These are phyloP conservation scores for Cryptophagus acutangulus DNA, from an alignment of 2,888 invertebrate genomes.

Conservation along the genomic window DNA sequence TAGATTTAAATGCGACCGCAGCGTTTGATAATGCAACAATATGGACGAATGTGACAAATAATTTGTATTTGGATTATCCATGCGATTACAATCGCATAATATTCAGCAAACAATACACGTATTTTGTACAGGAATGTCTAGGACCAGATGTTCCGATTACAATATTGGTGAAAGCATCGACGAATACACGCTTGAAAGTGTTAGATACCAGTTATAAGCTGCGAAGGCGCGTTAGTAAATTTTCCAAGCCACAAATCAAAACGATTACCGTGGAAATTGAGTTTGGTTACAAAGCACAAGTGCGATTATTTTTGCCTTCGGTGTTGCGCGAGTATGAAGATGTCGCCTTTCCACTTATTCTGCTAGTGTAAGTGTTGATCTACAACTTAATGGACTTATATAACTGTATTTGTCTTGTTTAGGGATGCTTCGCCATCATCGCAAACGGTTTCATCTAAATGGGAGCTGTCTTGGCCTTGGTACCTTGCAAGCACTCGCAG, in stretches of 20 bases:
- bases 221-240: conserved; percentile 56
- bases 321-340: conserved; percentile 79
- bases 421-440: conserved; percentile 78
- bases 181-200: conserved; percentile 57
- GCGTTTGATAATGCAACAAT: conserved; percentile 12
- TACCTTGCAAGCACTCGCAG: conserved; percentile 77
- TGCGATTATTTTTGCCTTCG: conserved; percentile 76
- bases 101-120: conserved; percentile 54
- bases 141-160: conserved; percentile 69
- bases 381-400: neutral
- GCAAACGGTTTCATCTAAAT: conserved; percentile 78
- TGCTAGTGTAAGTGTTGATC: conserved; percentile 68
- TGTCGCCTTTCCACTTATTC: conserved; percentile 71
- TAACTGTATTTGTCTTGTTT: conserved; percentile 19
- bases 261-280: conserved; percentile 62
- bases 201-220: conserved; percentile 67
- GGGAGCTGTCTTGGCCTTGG: conserved; percentile 77
- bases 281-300: conserved; percentile 66
- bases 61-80: conserved; percentile 41
- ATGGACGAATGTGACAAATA: conserved; percentile 49
- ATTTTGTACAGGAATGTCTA: conserved; percentile 71
- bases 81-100: conserved; percentile 59
- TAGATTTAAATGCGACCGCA: conserved; percentile 39
- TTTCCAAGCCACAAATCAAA: conserved; percentile 72
- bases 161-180: conserved; percentile 58